These are phyloP conservation scores for Trematomus bernacchii DNA, from an alignment of 2,797 vertebrate genomes.

Conservation along the genomic window DNA sequence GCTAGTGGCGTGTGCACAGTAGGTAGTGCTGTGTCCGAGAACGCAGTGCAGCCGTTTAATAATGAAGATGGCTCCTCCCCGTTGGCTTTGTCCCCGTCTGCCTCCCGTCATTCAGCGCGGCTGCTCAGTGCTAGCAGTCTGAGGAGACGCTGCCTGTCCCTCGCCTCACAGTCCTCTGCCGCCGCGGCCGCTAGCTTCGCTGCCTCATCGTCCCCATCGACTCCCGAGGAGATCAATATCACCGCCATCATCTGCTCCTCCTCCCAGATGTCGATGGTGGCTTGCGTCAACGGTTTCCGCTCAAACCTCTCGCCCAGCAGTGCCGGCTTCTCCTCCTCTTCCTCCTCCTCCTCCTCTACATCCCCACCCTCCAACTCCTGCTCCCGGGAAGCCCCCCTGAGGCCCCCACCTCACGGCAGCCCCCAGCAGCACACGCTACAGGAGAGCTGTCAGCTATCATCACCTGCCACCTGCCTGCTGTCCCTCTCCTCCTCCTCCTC, in stretches of 20 bases:
- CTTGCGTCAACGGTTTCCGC: conserved; percentile 91
- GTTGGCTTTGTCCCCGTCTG: conserved; percentile 87
- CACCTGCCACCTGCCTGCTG: conserved; percentile 88
- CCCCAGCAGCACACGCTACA: conserved; percentile 80
- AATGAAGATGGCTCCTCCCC: conserved; percentile 92
- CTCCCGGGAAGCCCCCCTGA: conserved; percentile 74
- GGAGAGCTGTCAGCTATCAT: conserved; percentile 87
- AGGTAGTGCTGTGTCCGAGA: conserved; percentile 78
- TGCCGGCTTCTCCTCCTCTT: conserved; percentile 76
- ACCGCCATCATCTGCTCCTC: conserved; percentile 91
- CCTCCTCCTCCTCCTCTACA: conserved; percentile 62
- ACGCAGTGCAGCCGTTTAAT: conserved; percentile 93
- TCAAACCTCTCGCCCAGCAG: conserved; percentile 84
- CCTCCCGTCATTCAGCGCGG: conserved; percentile 88
- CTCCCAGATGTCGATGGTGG: conserved; percentile 92
- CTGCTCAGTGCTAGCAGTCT: conserved; percentile 85
- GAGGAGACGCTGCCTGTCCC: conserved; percentile 92
- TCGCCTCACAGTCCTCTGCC: conserved; percentile 79
- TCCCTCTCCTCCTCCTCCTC: conserved; percentile 86
- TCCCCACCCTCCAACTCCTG: conserved; percentile 75
- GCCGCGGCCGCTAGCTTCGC: conserved; percentile 41
- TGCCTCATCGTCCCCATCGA: conserved; percentile 57
- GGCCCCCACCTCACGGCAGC: conserved; percentile 77
- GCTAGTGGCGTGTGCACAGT: conserved; percentile 50
- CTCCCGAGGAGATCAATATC: conserved; percentile 87